Conservation (phyloP, 2,113 vertebrate species). For the Taurulus bubalis region DNA sequence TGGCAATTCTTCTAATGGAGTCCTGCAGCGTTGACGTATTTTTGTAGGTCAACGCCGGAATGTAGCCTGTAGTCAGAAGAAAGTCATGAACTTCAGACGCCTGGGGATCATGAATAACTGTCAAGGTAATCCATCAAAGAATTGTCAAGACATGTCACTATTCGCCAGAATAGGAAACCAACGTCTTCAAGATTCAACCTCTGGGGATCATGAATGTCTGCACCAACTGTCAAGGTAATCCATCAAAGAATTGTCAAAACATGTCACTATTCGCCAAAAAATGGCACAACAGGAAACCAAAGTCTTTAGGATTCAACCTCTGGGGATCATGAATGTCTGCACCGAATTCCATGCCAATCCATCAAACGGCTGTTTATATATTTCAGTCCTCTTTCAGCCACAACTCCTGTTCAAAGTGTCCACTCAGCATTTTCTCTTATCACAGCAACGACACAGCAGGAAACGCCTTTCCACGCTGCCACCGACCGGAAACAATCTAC, state of each 20-base stretch:
- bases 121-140: too few relatives aligned
- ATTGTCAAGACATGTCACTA: too few relatives aligned
- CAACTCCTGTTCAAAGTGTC: constrained; percentile 20
- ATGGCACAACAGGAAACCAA: too few relatives aligned
- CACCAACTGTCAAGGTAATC: too few relatives aligned
- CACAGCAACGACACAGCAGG: constrained; percentile 61
- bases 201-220: not conserved
- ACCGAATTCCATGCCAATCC: too few relatives aligned
- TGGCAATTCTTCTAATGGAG: not conserved
- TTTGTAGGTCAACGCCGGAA: not conserved
- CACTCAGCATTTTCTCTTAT: constrained; percentile 55
- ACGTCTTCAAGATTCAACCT: not conserved
- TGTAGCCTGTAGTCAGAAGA: not conserved
- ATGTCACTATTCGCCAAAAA: too few relatives aligned
- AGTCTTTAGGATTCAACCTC: not conserved
- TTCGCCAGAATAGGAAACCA: too few relatives aligned
- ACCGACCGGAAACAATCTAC: constrained; percentile 69
- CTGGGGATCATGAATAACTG: too few relatives aligned
- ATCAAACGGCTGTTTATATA: not conserved
- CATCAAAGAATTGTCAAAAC: too few relatives aligned
- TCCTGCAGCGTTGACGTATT: not conserved
- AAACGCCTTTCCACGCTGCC: constrained; percentile 57
- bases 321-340: not conserved
- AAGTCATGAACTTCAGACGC: not conserved
- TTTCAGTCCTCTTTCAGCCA: not conserved